Conservation (phyloP, 2,113 vertebrate genomes). For the Narcine bancroftii region DNA sequence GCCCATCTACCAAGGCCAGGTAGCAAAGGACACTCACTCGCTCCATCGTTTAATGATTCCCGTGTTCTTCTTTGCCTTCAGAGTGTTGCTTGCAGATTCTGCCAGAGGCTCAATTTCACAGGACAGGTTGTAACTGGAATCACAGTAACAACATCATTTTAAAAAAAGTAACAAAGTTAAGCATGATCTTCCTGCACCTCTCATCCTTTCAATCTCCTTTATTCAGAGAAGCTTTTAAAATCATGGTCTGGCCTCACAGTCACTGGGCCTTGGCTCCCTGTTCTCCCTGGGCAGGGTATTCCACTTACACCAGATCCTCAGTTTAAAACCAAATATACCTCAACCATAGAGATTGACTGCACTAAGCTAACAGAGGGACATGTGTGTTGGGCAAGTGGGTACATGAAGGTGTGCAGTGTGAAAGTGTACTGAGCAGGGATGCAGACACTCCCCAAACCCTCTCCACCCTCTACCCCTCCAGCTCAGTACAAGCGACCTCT, state of each 20-base stretch:
- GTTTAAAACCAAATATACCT: neutral
- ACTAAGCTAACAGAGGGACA: neutral
- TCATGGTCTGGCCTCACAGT: no score
- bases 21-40: slow-evolving; percentile 69
- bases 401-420: neutral
- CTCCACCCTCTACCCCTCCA: no score
- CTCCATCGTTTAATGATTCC: slow-evolving; percentile 97
- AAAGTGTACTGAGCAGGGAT: no score
- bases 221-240: no score
- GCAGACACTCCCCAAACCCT: neutral
- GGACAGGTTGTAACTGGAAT: slow-evolving; percentile 78
- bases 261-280: no score
- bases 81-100: slow-evolving; percentile 83
- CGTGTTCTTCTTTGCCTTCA: slow-evolving; percentile 81
- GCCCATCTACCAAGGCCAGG: neutral
- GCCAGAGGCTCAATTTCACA: slow-evolving; percentile 93
- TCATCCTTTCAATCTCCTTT: fast-evolving
- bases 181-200: fast-evolving
- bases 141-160: neutral
- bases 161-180: neutral
- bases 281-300: no score
- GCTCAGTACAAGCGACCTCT: neutral
- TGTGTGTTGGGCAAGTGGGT: neutral
- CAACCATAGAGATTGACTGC: neutral
- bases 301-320: no score